Base-by-base conservation (phyloP, 1,140 invertebrate species). In the Pentalonia nigronervosa region DNA sequence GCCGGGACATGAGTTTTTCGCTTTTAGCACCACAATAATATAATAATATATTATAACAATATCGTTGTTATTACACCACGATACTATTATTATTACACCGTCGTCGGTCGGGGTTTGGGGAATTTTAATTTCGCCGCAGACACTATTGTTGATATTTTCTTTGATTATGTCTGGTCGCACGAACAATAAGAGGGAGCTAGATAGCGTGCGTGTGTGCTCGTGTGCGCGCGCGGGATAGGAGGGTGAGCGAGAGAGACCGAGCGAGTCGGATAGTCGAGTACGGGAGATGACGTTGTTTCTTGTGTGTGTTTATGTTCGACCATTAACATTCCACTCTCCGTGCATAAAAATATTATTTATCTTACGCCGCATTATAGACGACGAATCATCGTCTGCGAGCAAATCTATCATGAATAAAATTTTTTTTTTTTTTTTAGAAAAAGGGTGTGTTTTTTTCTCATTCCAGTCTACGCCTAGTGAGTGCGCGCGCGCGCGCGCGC, bases 321-420 rank as follows among this genome's bases (percentile, higher is more conserved):
- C 90, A 50, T 91, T 91, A 91, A 91, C 90, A 76, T 91, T 83
- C 91, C 91, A 53, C 81, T 86, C 45, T 48, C 47, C 67, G 76
- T 36, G 81, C 91, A 84, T 86, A 86, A 93, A 41, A 84, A 93
- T 93, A 93, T 56, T 93, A 86, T 93, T 86, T 86, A 56, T 93
- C 34, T 76, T 47, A 41, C 34, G 30, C 50, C 60, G 41, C 30
- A 36, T 83, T 83, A 50, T 76, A 34, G 90, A 48, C 67, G 90
- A 88, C 87, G 87, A 91, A 91, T 91, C 90, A 48, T 53, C 91
- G 81, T 53, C 88, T 34, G 76, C 91, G 34, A 60, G 81, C 91
- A 45, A 84, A 84, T 93, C 91, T 86, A 50, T 45, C 48, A 93
- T 45, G 76, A 93, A 93, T 84, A 93, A 93, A 93, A 56, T 86